Conservation (phyloP, 92 coral and sea anemone genomes). For the Umimayanthus kanabou region DNA sequence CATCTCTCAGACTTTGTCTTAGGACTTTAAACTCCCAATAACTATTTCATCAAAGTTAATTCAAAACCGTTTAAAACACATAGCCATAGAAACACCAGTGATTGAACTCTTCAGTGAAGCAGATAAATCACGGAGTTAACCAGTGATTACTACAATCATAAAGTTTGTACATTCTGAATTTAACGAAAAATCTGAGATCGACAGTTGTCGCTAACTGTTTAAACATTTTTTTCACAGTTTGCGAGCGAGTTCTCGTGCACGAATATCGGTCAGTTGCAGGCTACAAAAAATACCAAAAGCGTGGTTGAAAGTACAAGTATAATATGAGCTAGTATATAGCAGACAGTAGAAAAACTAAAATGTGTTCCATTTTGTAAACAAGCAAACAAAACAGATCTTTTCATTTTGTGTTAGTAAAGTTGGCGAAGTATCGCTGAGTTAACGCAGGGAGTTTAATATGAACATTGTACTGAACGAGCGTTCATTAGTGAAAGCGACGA, state of each 20-base stretch:
- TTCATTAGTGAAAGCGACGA: no score
- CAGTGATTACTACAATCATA: not conserved
- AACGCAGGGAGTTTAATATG: not conserved
- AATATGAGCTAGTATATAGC: not conserved
- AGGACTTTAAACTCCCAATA: no score
- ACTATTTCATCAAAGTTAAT: no score
- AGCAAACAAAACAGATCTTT: not conserved
- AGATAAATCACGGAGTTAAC: not conserved
- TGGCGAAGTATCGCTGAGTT: not conserved
- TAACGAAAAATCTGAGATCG: no score
- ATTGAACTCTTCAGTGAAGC: not conserved
- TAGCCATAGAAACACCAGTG: no score
- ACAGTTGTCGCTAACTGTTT: not conserved
- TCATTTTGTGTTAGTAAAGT: not conserved
- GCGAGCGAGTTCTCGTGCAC: not conserved
- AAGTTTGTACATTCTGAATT: not conserved
- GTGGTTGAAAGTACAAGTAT: not conserved
- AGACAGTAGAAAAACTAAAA: not conserved
- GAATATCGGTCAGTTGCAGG: not conserved
- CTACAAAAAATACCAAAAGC: not conserved
- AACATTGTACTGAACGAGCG: no score
- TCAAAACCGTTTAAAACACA: no score
- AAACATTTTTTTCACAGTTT: no score
- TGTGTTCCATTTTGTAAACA: not conserved
- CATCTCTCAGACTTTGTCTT: not conserved